These are phyloP conservation scores for Ceyx melanurus DNA, from an alignment of 2,113 vertebrate species.

Conservation along the genomic window DNA sequence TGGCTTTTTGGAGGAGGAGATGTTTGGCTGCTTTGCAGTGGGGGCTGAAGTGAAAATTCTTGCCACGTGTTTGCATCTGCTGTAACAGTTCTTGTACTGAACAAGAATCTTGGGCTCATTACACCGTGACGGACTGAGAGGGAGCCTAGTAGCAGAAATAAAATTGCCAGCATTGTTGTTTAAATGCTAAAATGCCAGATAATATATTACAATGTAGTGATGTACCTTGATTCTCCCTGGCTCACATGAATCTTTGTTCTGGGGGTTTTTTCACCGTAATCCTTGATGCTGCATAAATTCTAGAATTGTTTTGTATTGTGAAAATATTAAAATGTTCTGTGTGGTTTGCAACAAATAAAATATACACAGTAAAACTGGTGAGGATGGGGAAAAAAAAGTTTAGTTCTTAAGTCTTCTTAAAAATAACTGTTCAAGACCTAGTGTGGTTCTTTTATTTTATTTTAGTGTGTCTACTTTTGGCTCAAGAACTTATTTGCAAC, in stretches of 20 bases:
- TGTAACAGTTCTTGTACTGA: background rate
- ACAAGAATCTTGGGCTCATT: background rate
- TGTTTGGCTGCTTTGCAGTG: background rate
- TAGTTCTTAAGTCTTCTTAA: background rate
- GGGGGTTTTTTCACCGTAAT: accelerated
- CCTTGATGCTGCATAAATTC: background rate
- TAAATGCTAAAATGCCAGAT: background rate
- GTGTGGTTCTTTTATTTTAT: background rate
- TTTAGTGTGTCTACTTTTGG: slow-evolving; percentile 92
- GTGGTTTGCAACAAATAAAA: background rate
- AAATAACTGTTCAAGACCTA: background rate
- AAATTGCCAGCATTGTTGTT: background rate
- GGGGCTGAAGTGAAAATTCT: background rate
- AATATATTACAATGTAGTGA: background rate
- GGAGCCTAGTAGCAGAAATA: background rate
- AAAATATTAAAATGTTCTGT: background rate
- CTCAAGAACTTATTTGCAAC: slow-evolving; percentile 93
- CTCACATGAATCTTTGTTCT: background rate
- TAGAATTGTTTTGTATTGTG: background rate
- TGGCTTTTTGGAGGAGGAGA: background rate
- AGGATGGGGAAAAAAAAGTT: background rate
- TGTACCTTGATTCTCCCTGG: background rate
- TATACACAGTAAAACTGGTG: background rate
- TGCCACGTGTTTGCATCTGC: background rate
- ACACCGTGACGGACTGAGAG: background rate